These are phyloP conservation scores for Conistra vaccinii DNA, from an alignment of 2,888 invertebrate species.

Conservation along the genomic window DNA sequence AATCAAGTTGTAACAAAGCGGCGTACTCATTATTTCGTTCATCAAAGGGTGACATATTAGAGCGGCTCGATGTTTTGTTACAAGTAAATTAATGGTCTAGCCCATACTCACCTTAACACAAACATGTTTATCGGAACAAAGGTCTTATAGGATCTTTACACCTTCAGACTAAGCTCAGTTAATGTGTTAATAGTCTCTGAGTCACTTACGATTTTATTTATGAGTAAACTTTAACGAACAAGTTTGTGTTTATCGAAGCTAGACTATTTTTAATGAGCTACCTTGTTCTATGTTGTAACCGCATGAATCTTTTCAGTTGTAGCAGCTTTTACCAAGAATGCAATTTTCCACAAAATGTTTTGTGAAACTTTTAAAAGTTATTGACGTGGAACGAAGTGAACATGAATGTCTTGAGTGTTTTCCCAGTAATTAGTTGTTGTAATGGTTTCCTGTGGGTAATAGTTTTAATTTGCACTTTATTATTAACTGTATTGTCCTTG, in stretches of 20 bases:
- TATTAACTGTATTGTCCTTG: constrained; percentile 23
- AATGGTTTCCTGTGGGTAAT: constrained; percentile 36
- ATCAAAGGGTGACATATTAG: too few species aligned
- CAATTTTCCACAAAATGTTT: constrained; percentile 33
- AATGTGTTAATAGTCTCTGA: constrained; percentile 45
- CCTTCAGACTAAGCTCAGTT: constrained; percentile 30
- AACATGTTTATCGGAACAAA: constrained; percentile 43
- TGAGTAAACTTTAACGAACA: constrained; percentile 42
- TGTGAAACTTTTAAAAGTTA: constrained; percentile 23
- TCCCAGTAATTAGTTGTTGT: constrained; percentile 35
- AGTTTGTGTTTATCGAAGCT: constrained; percentile 61
- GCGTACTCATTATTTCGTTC: too few species aligned
- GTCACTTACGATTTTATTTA: constrained; percentile 48
- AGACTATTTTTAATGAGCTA: constrained; percentile 67
- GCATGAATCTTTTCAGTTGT: constrained; percentile 36
- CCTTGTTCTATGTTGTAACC: constrained; percentile 36
- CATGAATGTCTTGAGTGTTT: constrained; percentile 31
- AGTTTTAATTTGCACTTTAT: constrained; percentile 42
- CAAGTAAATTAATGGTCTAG: too few species aligned
- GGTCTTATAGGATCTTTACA: constrained; percentile 13
- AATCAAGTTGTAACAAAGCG: too few species aligned
- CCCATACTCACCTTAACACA: too few species aligned
- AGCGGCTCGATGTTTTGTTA: too few species aligned
- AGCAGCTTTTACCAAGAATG: constrained; percentile 31
- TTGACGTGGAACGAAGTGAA: constrained; percentile 23